Evolutionary conservation across 1,140 invertebrate genomes (phyloP), one percentile per base, ranked within the genome.

Genomic region (Pectinophora gossypiella): DNA sequence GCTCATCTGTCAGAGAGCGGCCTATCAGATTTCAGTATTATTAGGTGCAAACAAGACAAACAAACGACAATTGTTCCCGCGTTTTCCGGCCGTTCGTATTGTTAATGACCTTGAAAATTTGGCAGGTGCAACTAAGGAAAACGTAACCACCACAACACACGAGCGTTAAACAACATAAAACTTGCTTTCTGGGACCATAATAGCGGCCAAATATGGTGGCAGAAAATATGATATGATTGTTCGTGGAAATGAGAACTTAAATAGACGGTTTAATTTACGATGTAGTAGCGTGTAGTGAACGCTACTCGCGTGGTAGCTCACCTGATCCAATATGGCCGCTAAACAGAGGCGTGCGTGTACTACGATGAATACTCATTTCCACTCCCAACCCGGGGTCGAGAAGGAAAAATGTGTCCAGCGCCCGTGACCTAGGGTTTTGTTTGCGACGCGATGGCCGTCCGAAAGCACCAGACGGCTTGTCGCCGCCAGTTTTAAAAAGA

Each of bases 391-490:
- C 45, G 59, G 56, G 48, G 59, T 52, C 53, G 52, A 55, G 54
- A 51, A 55, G 54, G 52, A 61, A 83, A 82, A 84, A 76, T 75
- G 56, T 71, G 69, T 76, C 70, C 72, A 80, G 64, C 53, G 70
- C 55, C 64, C 70, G 52, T 76, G 72, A 76, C 68, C 71, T 81
- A 76, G 74, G 72, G 80, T 79, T 82, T 76, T 66, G 68, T 84
- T 82, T 82, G 68, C 75, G 59, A 58, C 61, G 72, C 68, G 54
- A 54, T 66, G 64, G 67, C 64, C 66, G 73, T 56, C 66, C 65
- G 62, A 74, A 68, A 72, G 65, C 56, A 76, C 72, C 82, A 85
- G 82, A 85, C 82, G 68, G 82, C 79, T 72, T 84, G 82, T 85
- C 82, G 82, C 82, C 82, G 65, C 67, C 62, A 52, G 51, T 59